Evolutionary conservation across 37 sponge, comb jelly and placozoan genomes (phyloP), one percentile per base, ranked within the genome.

Genomic region (Ianthella basta): DNA sequence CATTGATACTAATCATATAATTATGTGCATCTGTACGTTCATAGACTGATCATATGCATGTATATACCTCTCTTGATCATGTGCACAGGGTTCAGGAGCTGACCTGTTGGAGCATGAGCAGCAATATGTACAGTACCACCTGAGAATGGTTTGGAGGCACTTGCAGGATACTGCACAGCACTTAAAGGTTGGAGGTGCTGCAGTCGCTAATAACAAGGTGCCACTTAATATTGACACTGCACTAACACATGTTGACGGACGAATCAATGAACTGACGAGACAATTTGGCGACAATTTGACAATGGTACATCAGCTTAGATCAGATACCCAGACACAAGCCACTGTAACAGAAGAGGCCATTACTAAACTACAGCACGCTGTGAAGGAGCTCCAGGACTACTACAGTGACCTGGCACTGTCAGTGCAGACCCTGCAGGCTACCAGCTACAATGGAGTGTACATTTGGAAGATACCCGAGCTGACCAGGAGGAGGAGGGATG

Each of bases 391-490:
- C 15, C 91, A 94, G 36, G 89, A 88, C 25, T 84, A 84, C 32
- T 87, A 77, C 64, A 37, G 57, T 21, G 95, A 94, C 39, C 39
- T 91, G 67, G 77, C 86, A 24, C 54, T 94, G 40, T 29, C 85
- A 24, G 77, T 94, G 3, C 92, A 91, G 73, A 86, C 92, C 15
- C 86, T 92, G 6, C 92, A 95, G 59, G 90, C 92, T 1, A 87
- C 92, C 41, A 87, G 88, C 59, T 91, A 89, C 80, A 83, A 59
- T 79, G 92, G 92, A 23, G 72, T 77, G 4, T 92, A 84, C 38
- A 81, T 90, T n/a, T 95, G 95, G 95, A 95, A 92, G 81, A 89
- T 95, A 33, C 87, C 95, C 0, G 92, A 95, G 33, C 60, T 95
- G n/a, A 53, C 55, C 15, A 34, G 92, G 32, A 68, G 90, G 34